A percentile compares a stretch with the other conserved stretches of the same genome.
phyloP scores from a whole-genome alignment of 2,113 vertebrate genomes.

The Nothocercus julius region DNA sequence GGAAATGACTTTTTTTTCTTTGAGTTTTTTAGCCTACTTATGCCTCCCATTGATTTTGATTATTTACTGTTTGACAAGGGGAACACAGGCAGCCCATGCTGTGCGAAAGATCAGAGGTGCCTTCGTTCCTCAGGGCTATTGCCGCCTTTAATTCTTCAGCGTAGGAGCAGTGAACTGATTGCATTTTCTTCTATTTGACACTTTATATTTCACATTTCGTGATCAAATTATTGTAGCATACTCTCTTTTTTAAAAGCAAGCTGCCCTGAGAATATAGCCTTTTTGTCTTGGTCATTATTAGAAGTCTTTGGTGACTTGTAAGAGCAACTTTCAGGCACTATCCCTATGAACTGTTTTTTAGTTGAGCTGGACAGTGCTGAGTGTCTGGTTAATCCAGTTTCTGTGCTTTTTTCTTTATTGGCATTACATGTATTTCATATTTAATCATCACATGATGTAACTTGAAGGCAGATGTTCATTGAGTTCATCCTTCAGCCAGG shows the following conservation, averaged over 20 bases:
- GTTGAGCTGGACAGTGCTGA: slow-evolving; percentile 1
- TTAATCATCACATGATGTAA: slow-evolving; percentile 19
- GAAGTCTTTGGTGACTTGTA: slow-evolving; percentile 24
- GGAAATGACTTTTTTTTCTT: slow-evolving; percentile 50
- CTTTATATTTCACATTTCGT: slow-evolving; percentile 70
- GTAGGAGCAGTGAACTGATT: slow-evolving; percentile 69
- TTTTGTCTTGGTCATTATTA: slow-evolving; percentile 49
- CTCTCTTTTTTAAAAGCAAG: neutral
- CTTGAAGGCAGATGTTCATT: slow-evolving; percentile 7
- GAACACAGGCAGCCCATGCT: slow-evolving; percentile 68
- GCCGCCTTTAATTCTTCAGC: slow-evolving; percentile 74
- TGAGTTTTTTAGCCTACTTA: slow-evolving; percentile 41
- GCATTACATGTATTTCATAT: slow-evolving; percentile 39
- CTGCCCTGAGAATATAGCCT: slow-evolving; percentile 20
- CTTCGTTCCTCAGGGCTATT: slow-evolving; percentile 73
- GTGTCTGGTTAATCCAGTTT: slow-evolving; percentile 44
- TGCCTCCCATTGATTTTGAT: slow-evolving; percentile 75
- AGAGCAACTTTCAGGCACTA: neutral
- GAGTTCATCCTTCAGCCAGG: neutral
- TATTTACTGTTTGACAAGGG: slow-evolving; percentile 74
- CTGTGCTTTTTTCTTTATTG: slow-evolving; percentile 11
- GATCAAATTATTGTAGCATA: slow-evolving; percentile 33
- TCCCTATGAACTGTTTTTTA: neutral
- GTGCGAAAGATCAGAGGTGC: slow-evolving; percentile 69
- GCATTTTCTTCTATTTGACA: slow-evolving; percentile 67